Evolutionary conservation across 1,140 invertebrate species (phyloP).

Genomic region (Rhagoletis pomonella): DNA sequence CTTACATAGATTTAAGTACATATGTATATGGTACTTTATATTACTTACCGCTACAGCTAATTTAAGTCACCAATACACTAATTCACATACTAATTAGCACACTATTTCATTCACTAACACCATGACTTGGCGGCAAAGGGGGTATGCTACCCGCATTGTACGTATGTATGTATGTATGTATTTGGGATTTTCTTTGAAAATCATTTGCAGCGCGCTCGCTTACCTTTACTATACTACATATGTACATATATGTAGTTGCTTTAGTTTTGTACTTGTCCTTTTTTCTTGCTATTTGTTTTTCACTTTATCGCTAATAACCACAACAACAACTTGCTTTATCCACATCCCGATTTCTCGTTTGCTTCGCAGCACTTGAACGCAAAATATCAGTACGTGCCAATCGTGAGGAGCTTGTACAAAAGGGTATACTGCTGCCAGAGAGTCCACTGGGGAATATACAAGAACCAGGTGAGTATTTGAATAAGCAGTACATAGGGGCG

Average conservation of each 20-base stretch:
- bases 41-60: not conserved
- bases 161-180: not conserved
- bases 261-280: slow-evolving; percentile 4
- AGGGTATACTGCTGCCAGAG: slow-evolving; percentile 94
- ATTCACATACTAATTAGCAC: not conserved
- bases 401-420: slow-evolving; percentile 96
- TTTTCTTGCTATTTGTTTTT: not conserved
- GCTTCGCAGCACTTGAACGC: slow-evolving; percentile 90
- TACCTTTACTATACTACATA: not conserved
- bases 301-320: slow-evolving; percentile 1
- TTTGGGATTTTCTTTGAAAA: not conserved
- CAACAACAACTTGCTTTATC: slow-evolving; percentile 52
- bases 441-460: slow-evolving; percentile 87
- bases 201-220: not conserved
- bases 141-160: not conserved
- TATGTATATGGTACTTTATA: not conserved
- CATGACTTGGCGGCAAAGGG: slow-evolving; percentile 4
- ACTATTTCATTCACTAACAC: slow-evolving; percentile 17
- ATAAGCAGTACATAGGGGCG: not conserved
- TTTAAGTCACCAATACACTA: slow-evolving; percentile 29
- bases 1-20: too few relatives aligned
- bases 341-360: slow-evolving; percentile 54
- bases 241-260: not conserved
- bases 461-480: slow-evolving; percentile 82
- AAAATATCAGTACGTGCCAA: slow-evolving; percentile 98